These are phyloP conservation scores for Palythoa heliodiscus DNA, from an alignment of 92 coral and sea anemone species.

Conservation along the genomic window DNA sequence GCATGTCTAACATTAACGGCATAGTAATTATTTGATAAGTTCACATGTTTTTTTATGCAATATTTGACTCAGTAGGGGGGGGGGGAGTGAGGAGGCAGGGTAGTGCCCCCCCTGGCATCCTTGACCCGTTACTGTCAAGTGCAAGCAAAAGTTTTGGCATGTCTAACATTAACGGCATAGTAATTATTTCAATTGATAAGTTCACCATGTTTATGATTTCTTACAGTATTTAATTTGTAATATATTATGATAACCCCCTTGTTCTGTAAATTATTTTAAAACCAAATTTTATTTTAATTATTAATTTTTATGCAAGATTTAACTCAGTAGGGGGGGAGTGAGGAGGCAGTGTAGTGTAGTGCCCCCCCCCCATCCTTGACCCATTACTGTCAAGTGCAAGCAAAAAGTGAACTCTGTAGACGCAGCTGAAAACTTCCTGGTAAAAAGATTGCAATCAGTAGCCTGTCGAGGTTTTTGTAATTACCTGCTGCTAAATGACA, in stretches of 20 bases:
- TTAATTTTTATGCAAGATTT: no score
- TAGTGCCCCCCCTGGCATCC: neutral
- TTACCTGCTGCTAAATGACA: slow-evolving; percentile 2
- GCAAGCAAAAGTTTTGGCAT: neutral
- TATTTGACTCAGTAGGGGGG: neutral
- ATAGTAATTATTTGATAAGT: no score
- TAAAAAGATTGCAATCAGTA: neutral
- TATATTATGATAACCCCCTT: no score
- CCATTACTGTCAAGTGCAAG: neutral
- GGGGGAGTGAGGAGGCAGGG: neutral
- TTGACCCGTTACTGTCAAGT: neutral
- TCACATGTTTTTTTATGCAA: neutral
- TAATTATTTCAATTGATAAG: no score
- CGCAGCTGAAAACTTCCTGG: neutral
- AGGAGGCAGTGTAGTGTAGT: neutral
- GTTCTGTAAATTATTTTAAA: no score
- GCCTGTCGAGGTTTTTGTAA: neutral
- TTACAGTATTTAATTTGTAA: no score
- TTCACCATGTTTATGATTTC: neutral
- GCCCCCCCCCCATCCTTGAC: no score
- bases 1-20: no score
- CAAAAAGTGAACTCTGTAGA: neutral
- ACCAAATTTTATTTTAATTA: no score
- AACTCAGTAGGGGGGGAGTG: neutral
- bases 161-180: no score